These are phyloP conservation scores for Nezara viridula DNA, from an alignment of 2,888 invertebrate genomes.

Conservation along the genomic window DNA sequence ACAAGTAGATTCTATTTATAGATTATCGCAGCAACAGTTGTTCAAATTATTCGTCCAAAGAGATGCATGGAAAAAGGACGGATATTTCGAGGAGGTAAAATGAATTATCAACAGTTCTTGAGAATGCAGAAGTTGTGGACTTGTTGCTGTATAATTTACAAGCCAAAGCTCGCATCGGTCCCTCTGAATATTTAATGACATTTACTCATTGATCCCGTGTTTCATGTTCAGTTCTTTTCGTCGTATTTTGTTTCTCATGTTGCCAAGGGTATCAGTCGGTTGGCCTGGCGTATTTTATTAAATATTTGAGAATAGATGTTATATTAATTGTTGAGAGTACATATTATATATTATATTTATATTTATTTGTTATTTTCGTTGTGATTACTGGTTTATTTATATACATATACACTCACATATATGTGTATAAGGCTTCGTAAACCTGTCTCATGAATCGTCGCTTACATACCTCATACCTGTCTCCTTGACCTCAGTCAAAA, in stretches of 20 bases:
- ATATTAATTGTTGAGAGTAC: too few species aligned
- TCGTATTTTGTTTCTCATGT: neutral
- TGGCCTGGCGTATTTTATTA: too few species aligned
- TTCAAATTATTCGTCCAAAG: neutral
- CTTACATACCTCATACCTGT: too few species aligned
- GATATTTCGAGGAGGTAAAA: neutral
- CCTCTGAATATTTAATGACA: neutral
- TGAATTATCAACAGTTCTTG: conserved; percentile 27
- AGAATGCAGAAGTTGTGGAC: neutral
- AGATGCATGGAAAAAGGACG: neutral
- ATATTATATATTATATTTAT: too few species aligned
- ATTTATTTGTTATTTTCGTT: too few species aligned
- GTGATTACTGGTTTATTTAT: too few species aligned
- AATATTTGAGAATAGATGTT: too few species aligned
- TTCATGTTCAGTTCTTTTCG: conserved; percentile 3
- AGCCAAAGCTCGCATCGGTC: conserved; percentile 36
- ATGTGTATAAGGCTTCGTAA: too few species aligned
- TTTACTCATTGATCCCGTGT: conserved; percentile 13
- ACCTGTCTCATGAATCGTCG: too few species aligned
- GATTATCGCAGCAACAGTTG: neutral
- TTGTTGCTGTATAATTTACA: conserved; percentile 50
- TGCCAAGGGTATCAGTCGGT: neutral
- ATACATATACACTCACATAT: too few species aligned
- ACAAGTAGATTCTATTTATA: too few species aligned
- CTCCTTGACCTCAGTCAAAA: too few species aligned